phyloP scores from a whole-genome alignment of 2,113 vertebrate genomes.

The Orycteropus afer region DNA sequence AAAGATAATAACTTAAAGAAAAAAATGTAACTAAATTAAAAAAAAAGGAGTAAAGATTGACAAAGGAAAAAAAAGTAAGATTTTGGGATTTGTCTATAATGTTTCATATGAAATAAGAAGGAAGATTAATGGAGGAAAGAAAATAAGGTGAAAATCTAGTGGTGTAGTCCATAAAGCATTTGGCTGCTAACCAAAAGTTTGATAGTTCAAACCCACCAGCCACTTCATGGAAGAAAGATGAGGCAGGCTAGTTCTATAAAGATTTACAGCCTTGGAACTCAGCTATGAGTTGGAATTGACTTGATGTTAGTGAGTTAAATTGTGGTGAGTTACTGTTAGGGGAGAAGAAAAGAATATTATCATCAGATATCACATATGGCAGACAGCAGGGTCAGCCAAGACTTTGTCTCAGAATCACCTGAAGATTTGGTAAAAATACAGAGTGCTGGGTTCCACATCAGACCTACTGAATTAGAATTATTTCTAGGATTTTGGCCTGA shows the following conservation, averaged over 20 bases:
- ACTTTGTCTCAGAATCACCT: background rate
- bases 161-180: too few species aligned
- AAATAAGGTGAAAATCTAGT: background rate
- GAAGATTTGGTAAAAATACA: background rate
- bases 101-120: background rate
- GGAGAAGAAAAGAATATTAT: background rate
- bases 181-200: too few species aligned
- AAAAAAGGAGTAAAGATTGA: background rate
- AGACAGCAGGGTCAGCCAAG: background rate
- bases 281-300: too few species aligned
- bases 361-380: background rate
- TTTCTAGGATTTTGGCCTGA: background rate
- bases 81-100: background rate
- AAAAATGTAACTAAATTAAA: background rate
- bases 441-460: background rate
- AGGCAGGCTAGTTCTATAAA: too few species aligned
- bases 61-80: background rate
- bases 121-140: background rate
- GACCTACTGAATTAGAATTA: background rate
- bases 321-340: background rate
- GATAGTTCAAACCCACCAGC: too few species aligned
- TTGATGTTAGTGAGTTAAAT: too few species aligned
- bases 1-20: background rate
- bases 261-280: too few species aligned
- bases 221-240: too few species aligned